Conservation (phyloP, 1,140 invertebrate species). For the Medauroidea extradentata region DNA sequence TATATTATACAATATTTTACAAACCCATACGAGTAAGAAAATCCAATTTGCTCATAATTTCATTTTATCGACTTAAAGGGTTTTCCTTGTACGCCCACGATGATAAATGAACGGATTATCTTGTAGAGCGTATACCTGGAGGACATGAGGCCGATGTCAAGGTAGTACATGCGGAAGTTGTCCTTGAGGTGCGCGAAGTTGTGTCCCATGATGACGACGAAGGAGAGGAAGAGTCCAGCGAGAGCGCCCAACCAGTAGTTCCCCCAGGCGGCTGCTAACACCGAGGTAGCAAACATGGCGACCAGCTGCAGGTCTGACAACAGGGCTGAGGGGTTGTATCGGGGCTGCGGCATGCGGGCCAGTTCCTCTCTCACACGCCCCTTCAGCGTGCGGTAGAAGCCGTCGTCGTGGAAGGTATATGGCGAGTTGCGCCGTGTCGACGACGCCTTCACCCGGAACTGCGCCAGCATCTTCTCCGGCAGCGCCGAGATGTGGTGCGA, state of each 20-base stretch:
- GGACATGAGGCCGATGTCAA: slow-evolving; percentile 62
- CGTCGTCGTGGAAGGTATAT: slow-evolving; percentile 22
- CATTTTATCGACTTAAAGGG: no score
- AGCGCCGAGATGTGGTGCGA: slow-evolving; percentile 24
- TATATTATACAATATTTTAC: no score
- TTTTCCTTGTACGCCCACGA: no score
- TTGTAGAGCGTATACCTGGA: no score
- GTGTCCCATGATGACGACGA: slow-evolving; percentile 59
- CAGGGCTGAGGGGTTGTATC: slow-evolving; percentile 13
- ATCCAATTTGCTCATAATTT: no score
- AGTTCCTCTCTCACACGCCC: slow-evolving; percentile 18
- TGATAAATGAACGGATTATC: no score
- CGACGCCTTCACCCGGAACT: slow-evolving; percentile 24
- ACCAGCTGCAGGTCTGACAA: slow-evolving; percentile 51
- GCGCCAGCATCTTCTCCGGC: slow-evolving; percentile 19
- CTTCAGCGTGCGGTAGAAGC: slow-evolving; percentile 36
- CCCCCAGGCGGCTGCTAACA: slow-evolving; percentile 47
- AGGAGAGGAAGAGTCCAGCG: slow-evolving; percentile 51
- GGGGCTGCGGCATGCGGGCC: background rate
- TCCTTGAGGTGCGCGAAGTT: slow-evolving; percentile 79
- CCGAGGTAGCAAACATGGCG: slow-evolving; percentile 46
- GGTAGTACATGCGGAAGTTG: slow-evolving; percentile 78
- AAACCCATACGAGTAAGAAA: no score
- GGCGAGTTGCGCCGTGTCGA: slow-evolving; percentile 8
- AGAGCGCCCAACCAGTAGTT: slow-evolving; percentile 43